These are phyloP conservation scores for Zaprionus lineosus DNA, from an alignment of 2,888 invertebrate genomes.

Conservation along the genomic window DNA sequence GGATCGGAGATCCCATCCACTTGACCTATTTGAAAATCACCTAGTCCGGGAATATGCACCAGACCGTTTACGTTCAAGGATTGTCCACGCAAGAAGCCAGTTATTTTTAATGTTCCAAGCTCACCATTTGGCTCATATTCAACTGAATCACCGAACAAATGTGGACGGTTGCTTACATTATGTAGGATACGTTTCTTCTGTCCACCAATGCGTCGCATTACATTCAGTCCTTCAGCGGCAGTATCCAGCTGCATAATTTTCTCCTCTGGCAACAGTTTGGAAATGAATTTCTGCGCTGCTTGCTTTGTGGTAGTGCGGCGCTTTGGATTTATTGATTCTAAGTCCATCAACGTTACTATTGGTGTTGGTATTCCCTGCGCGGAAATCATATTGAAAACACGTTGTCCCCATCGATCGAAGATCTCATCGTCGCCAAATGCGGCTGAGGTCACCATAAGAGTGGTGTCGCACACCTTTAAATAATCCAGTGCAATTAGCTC, in stretches of 20 bases:
- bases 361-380: slow-evolving; percentile 93
- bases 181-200: slow-evolving; percentile 90
- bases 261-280: slow-evolving; percentile 91
- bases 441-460: slow-evolving; percentile 90
- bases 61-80: slow-evolving; percentile 93
- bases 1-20: slow-evolving; percentile 90
- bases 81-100: slow-evolving; percentile 93
- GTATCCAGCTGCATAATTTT: slow-evolving; percentile 91
- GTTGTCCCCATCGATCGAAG: slow-evolving; percentile 91
- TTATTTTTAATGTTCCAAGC: slow-evolving; percentile 89
- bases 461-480: slow-evolving; percentile 93
- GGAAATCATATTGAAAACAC: slow-evolving; percentile 89
- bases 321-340: slow-evolving; percentile 89
- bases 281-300: slow-evolving; percentile 83
- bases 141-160: slow-evolving; percentile 91
- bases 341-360: slow-evolving; percentile 88
- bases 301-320: slow-evolving; percentile 85
- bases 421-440: slow-evolving; percentile 86
- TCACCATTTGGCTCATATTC: slow-evolving; percentile 85
- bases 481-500: slow-evolving; percentile 86
- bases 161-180: slow-evolving; percentile 91
- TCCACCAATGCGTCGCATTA: slow-evolving; percentile 89
- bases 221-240: slow-evolving; percentile 88
- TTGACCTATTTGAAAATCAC: slow-evolving; percentile 95
- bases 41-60: slow-evolving; percentile 95